A percentile compares a stretch with the other conserved stretches of the same genome.
Conservation (phyloP, 2,888 invertebrate species). For the Deroplatys truncata region DNA sequence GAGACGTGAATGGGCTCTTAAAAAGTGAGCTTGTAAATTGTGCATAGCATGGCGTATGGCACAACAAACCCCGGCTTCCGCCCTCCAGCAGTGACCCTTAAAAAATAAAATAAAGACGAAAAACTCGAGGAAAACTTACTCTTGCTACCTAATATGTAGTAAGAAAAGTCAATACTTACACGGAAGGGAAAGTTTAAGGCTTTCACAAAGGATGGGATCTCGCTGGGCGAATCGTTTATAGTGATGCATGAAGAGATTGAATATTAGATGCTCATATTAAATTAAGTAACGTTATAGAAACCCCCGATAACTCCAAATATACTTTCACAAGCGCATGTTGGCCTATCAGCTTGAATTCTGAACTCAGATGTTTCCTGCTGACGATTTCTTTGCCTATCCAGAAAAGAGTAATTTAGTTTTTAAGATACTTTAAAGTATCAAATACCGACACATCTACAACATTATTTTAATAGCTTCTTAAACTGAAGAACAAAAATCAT, state of each 20-base stretch:
- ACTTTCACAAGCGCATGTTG: neutral
- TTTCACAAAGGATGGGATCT: neutral
- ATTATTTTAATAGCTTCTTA: too few relatives aligned
- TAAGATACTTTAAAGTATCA: too few relatives aligned
- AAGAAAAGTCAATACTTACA: slow-evolving; percentile 2
- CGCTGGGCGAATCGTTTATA: neutral
- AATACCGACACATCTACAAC: too few relatives aligned
- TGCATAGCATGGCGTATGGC: slow-evolving; percentile 7
- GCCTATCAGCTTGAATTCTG: neutral
- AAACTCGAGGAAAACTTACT: neutral
- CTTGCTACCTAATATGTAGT: neutral
- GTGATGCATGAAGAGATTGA: neutral
- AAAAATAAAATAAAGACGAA: neutral
- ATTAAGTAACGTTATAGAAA: too few relatives aligned
- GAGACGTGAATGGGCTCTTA: slow-evolving; percentile 26
- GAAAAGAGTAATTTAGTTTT: too few relatives aligned
- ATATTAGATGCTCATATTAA: neutral
- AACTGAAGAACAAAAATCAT: too few relatives aligned
- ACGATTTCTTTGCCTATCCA: too few relatives aligned
- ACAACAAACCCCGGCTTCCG: slow-evolving; percentile 1
- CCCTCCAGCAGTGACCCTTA: slow-evolving; percentile 8
- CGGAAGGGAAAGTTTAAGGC: neutral
- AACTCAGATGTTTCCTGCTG: too few relatives aligned
- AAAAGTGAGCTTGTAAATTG: slow-evolving; percentile 24
- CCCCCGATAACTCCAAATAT: too few relatives aligned